These are phyloP conservation scores for Bombus superbus DNA, from an alignment of 1,140 invertebrate genomes.

Conservation along the genomic window DNA sequence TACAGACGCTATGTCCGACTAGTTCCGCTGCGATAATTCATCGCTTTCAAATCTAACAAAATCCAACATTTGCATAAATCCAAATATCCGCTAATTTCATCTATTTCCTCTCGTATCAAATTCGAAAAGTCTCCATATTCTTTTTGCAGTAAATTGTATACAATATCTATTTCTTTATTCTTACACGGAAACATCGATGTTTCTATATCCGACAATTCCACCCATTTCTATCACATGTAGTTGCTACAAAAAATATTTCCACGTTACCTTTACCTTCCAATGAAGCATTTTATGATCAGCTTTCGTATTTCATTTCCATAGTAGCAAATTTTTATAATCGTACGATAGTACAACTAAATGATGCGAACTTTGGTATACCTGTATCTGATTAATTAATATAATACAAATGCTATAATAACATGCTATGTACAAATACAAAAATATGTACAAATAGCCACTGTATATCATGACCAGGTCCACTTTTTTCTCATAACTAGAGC, in stretches of 20 bases:
- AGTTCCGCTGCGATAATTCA: background rate
- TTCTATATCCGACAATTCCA: background rate
- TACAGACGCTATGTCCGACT: background rate
- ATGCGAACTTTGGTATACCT: background rate
- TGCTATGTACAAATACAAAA: background rate
- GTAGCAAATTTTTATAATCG: background rate
- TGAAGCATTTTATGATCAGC: no score
- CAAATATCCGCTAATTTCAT: no score
- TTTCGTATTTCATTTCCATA: background rate
- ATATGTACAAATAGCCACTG: background rate
- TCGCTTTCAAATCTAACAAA: conserved; percentile 58
- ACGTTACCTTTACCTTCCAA: no score
- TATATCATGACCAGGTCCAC: background rate
- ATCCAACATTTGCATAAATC: no score
- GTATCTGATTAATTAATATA: background rate
- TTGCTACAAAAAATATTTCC: background rate
- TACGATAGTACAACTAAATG: background rate
- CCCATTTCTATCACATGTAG: background rate
- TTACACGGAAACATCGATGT: background rate
- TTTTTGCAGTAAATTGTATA: no score
- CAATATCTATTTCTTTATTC: background rate
- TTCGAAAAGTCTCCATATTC: background rate
- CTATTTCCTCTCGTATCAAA: conserved; percentile 32
- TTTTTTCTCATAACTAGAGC: background rate
- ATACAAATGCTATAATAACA: background rate